Conservation (phyloP, 2,888 invertebrate species). For the Erannis defoliaria region DNA sequence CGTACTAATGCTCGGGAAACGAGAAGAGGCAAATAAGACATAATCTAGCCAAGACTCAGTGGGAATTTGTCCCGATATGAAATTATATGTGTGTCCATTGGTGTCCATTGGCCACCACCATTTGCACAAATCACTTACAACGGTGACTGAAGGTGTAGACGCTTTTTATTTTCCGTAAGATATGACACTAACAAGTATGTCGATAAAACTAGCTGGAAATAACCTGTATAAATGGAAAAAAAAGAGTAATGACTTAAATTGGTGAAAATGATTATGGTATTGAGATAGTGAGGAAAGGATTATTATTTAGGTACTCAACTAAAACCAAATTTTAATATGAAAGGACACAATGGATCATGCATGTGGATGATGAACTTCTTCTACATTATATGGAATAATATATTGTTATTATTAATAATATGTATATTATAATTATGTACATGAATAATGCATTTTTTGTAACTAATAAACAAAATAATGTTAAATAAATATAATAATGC, state of each 20-base stretch:
- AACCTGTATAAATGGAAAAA: constrained; percentile 44
- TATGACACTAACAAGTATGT: constrained; percentile 8
- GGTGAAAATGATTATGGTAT: neutral
- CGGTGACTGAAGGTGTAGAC: neutral
- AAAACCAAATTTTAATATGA: too few relatives aligned
- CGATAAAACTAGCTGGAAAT: constrained; percentile 21
- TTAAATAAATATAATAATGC: constrained; percentile 2
- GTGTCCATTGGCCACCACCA: too few relatives aligned
- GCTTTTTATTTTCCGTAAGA: neutral
- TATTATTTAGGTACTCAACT: neutral
- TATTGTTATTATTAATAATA: too few relatives aligned
- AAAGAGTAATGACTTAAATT: constrained; percentile 21
- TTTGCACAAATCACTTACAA: neutral
- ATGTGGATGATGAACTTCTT: neutral
- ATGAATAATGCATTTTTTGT: neutral
- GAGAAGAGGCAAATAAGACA: too few relatives aligned
- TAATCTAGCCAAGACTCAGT: neutral
- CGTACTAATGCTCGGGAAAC: neutral
- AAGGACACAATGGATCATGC: neutral
- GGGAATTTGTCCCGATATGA: neutral
- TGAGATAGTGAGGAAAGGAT: neutral
- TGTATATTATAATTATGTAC: too few relatives aligned
- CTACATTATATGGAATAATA: too few relatives aligned
- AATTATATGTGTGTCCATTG: neutral
- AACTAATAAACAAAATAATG: neutral